Base-by-base conservation (phyloP, 2,797 vertebrate species). In the Centroberyx gerrardi region DNA sequence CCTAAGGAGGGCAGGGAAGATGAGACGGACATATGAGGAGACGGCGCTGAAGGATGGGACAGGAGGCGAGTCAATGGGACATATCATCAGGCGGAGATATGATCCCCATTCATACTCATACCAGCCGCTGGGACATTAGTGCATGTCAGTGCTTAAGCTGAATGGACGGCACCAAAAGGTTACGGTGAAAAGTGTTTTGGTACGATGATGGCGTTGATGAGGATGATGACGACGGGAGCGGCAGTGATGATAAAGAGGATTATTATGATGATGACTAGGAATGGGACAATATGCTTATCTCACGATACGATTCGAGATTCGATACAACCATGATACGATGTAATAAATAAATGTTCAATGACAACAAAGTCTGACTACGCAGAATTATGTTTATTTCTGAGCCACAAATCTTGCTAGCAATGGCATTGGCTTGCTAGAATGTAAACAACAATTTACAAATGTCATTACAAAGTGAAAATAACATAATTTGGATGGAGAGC, bases 51-150 rank as follows among this genome's bases (percentile, higher is more conserved):
- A 72, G 84, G 73, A 82, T 36, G 14, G 31, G 58, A 61, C 68
- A 64, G 74, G 74, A 58, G 72, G 36, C 56, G 60, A 33, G 72
- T 82, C 75, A 90, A 80, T 80, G 62, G 76, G 68, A 74, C 13
- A 51, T 75, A 22, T 82, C 76, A 81, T 92, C 74, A 62, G 66
- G 72, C 73, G 53, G 85, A 86, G 74, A 83, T 85, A 77, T 56
- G 67, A 71, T 73, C 79, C 74, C 64, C 18, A 55, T 68, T 83
- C 58, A 66, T 54, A 51, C 63, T 13, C 46, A n/a, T 55, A 67
- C 54, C 72, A 87, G 78, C 77, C 81, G 76, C 76, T 58, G 49
- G 33, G 67, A 69, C 78, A 79, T 79, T 52, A 72, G 66, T 77
- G 75, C 44, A 46, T 78, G 78, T 81, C 74, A 69, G 29, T 67